phyloP scores from a whole-genome alignment of 2,888 invertebrate species.

The Noctua janthina region DNA sequence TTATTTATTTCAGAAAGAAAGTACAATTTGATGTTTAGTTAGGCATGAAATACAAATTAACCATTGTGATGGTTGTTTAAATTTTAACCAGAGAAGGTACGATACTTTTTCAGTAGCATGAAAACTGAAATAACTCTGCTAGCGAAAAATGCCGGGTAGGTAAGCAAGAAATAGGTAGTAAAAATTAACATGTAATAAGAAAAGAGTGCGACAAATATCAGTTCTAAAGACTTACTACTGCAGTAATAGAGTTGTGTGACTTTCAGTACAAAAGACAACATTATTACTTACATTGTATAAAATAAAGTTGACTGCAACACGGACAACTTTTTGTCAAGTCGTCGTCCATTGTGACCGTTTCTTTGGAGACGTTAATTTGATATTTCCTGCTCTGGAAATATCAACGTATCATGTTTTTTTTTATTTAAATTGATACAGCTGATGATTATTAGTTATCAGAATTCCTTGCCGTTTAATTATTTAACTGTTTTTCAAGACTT shows the following conservation, averaged over 20 bases:
- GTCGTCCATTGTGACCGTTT: conserved; percentile 75
- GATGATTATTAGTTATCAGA: background rate
- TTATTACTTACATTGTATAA: conserved; percentile 80
- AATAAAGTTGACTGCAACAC: conserved; percentile 84
- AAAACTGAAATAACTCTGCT: background rate
- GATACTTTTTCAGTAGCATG: too few relatives aligned
- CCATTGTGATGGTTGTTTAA: background rate
- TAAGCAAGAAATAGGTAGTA: background rate
- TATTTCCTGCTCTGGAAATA: background rate
- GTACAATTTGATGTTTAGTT: background rate
- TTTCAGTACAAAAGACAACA: background rate
- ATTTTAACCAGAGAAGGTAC: background rate
- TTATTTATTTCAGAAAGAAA: background rate
- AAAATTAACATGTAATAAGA: background rate
- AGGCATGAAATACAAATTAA: background rate
- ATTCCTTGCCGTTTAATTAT: background rate
- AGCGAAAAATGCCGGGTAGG: conserved; percentile 13
- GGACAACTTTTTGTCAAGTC: conserved; percentile 81
- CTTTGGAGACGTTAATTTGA: background rate
- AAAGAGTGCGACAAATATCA: background rate
- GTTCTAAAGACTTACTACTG: background rate
- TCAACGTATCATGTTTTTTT: background rate
- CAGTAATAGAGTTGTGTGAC: background rate
- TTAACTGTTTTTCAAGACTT: conserved; percentile 7
- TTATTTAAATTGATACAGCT: background rate